A percentile compares a stretch with the other conserved stretches of the same genome.
phyloP scores from a whole-genome alignment of 2,888 invertebrate species.

The Drosophila helvetica region DNA sequence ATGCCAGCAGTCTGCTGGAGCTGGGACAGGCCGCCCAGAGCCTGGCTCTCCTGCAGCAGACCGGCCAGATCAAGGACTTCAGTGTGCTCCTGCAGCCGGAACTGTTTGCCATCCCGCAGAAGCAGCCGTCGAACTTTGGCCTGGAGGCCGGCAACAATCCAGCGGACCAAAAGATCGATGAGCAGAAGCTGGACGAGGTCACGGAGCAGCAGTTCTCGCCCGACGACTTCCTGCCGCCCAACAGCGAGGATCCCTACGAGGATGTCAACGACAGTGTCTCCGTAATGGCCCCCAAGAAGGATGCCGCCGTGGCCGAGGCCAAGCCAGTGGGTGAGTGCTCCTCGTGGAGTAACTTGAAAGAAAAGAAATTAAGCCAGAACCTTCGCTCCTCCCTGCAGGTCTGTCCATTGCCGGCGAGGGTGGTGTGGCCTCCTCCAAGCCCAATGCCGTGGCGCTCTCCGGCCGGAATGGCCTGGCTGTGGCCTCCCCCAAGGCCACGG shows the following conservation, averaged over 20 bases:
- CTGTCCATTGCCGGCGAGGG: constrained; percentile 87
- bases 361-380: not conserved
- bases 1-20: constrained; percentile 86
- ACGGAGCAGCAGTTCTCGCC: constrained; percentile 75
- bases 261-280: constrained; percentile 83
- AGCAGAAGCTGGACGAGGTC: constrained; percentile 72
- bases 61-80: constrained; percentile 85
- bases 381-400: constrained; percentile 85
- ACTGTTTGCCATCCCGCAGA: constrained; percentile 71
- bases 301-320: constrained; percentile 89
- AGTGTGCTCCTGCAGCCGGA: constrained; percentile 83
- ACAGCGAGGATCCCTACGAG: constrained; percentile 80
- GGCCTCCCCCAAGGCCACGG: constrained; percentile 89
- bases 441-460: constrained; percentile 88
- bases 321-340: constrained; percentile 87
- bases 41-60: constrained; percentile 85
- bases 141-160: constrained; percentile 59
- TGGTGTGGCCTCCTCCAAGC: constrained; percentile 90
- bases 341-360: not conserved
- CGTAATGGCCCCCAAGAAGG: constrained; percentile 85
- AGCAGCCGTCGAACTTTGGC: constrained; percentile 64
- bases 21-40: constrained; percentile 86
- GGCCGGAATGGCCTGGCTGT: constrained; percentile 89
- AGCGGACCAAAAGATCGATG: constrained; percentile 67
- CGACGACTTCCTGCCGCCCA: constrained; percentile 80